phyloP scores from a whole-genome alignment of 2,797 vertebrate species.

The Glossophaga mutica region DNA sequence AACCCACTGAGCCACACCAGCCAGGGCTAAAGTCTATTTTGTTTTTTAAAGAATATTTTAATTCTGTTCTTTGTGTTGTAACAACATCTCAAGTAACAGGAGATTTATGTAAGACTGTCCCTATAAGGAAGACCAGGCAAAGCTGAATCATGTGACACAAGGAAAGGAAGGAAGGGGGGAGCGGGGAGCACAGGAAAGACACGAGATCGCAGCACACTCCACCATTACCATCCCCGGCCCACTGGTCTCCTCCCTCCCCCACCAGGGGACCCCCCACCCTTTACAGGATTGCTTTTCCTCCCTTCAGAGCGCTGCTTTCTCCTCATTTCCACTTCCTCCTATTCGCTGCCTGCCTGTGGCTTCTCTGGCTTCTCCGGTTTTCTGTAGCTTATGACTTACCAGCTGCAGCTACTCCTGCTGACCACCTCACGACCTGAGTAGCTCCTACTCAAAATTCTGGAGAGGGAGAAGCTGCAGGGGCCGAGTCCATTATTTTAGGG shows the following conservation, averaged over 20 bases:
- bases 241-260: not conserved
- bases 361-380: not conserved
- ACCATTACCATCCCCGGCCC: not conserved
- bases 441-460: conserved; percentile 16
- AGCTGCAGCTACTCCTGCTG: not conserved
- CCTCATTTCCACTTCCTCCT: not conserved
- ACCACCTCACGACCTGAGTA: not conserved
- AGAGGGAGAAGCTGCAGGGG: not conserved
- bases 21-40: too few species aligned
- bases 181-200: not conserved
- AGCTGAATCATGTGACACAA: not conserved
- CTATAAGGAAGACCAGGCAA: not conserved
- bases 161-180: not conserved
- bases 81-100: not conserved
- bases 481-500: not conserved
- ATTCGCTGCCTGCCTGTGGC: not conserved
- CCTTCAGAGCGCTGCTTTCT: not conserved
- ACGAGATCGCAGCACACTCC: not conserved
- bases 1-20: too few species aligned
- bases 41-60: not conserved
- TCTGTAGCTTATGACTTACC: not conserved
- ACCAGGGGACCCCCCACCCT: not conserved
- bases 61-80: not conserved
- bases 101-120: not conserved
- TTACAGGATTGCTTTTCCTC: not conserved